A percentile compares a stretch with the other conserved stretches of the same genome.
These are phyloP conservation scores for Probosciger aterrimus DNA, from an alignment of 2,113 vertebrate species.

Conservation along the genomic window DNA sequence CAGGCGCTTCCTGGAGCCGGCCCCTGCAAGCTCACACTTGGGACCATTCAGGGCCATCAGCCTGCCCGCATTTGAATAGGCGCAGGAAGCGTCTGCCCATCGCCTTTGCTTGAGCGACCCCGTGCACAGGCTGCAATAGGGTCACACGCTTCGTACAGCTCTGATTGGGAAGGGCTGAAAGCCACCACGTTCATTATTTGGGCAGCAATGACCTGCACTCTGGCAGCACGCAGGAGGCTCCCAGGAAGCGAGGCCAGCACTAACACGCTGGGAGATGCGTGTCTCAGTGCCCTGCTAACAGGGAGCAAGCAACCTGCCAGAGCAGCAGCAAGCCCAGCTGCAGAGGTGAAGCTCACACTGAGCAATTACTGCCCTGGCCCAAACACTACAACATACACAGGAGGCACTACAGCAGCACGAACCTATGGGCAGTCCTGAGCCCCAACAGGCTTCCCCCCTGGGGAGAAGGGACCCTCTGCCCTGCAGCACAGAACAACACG, in stretches of 20 bases:
- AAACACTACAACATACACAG: fast-evolving
- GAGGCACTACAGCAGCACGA: fast-evolving
- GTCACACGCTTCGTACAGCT: fast-evolving
- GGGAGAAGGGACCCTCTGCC: fast-evolving
- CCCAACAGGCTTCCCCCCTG: fast-evolving
- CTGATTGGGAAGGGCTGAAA: background rate
- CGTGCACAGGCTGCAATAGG: fast-evolving
- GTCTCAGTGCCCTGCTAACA: fast-evolving
- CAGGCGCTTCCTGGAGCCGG: background rate
- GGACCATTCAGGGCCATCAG: fast-evolving
- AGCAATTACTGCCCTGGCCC: background rate
- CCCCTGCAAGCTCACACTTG: background rate
- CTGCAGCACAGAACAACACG: fast-evolving
- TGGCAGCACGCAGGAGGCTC: background rate
- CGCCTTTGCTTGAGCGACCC: fast-evolving
- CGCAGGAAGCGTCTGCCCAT: background rate
- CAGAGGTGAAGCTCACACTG: background rate
- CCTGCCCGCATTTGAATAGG: fast-evolving
- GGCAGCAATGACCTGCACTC: background rate
- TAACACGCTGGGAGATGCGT: fast-evolving
- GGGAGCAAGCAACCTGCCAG: background rate
- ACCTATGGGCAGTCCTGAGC: fast-evolving
- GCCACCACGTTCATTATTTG: background rate
- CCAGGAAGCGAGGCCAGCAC: background rate
- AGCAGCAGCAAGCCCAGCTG: background rate